Conservation (phyloP, 1,140 invertebrate genomes). For the Harlomillsia oculata region DNA sequence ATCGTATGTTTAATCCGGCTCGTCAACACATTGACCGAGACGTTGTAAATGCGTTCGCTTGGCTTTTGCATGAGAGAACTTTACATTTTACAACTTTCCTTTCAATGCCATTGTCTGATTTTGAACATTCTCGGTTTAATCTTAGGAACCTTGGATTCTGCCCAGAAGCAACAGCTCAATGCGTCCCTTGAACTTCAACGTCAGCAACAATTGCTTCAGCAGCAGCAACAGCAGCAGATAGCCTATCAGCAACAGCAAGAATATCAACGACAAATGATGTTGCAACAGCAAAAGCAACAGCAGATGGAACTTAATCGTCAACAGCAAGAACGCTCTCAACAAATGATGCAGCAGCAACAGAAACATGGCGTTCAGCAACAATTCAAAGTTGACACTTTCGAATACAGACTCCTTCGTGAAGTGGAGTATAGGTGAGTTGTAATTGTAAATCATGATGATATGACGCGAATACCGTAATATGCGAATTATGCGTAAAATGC, state of each 20-base stretch:
- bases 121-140: too few relatives aligned
- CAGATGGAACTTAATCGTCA: slow-evolving; percentile 35
- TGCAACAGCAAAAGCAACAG: slow-evolving; percentile 47
- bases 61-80: too few relatives aligned
- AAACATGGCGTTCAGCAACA: background rate
- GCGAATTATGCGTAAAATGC: too few relatives aligned
- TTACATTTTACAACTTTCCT: too few relatives aligned
- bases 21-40: too few relatives aligned
- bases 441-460: too few relatives aligned
- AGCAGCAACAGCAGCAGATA: slow-evolving; percentile 23
- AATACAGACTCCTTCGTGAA: slow-evolving; percentile 82
- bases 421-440: slow-evolving; percentile 81
- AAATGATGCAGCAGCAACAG: slow-evolving; percentile 22
- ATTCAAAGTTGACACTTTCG: slow-evolving; percentile 82
- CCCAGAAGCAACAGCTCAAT: background rate
- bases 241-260: slow-evolving; percentile 14
- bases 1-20: too few relatives aligned
- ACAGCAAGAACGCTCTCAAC: slow-evolving; percentile 19
- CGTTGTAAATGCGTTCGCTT: too few relatives aligned
- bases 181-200: slow-evolving; percentile 4
- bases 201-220: slow-evolving; percentile 19
- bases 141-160: too few relatives aligned
- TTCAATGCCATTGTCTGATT: too few relatives aligned
- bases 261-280: too few relatives aligned
- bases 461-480: too few relatives aligned